Conservation (phyloP, 2,888 invertebrate genomes). For the Ochlodes sylvanus region DNA sequence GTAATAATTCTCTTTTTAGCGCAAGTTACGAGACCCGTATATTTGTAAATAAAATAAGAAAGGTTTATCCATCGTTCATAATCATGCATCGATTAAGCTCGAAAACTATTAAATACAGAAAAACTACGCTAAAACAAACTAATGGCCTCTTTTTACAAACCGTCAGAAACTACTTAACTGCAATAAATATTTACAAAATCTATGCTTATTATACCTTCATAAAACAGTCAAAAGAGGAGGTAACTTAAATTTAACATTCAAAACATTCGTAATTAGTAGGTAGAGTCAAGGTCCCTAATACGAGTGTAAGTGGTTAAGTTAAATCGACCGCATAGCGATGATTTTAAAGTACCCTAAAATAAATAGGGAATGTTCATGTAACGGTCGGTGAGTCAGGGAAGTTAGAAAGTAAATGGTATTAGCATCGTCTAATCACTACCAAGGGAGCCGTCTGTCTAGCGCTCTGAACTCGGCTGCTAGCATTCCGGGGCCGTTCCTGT, state of each 20-base stretch:
- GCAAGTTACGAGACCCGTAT: too few relatives aligned
- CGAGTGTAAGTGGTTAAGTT: conserved; percentile 47
- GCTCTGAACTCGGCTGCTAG: conserved; percentile 60
- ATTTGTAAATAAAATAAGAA: too few relatives aligned
- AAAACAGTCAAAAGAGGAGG: not conserved
- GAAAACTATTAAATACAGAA: too few relatives aligned
- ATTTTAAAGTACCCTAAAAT: conserved; percentile 75
- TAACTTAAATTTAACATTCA: conserved; percentile 3
- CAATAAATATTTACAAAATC: too few relatives aligned
- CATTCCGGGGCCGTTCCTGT: conserved; percentile 67
- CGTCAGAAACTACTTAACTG: too few relatives aligned
- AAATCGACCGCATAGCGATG: conserved; percentile 64
- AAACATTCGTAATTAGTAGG: conserved; percentile 27
- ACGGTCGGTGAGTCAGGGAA: conserved; percentile 79
- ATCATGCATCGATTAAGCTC: too few relatives aligned
- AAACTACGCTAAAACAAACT: too few relatives aligned
- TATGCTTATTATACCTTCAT: too few relatives aligned
- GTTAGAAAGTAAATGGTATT: conserved; percentile 84
- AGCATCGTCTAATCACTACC: conserved; percentile 83
- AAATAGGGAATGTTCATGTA: conserved; percentile 75
- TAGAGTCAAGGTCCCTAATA: conserved; percentile 32
- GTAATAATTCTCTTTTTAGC: too few relatives aligned
- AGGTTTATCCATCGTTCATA: too few relatives aligned
- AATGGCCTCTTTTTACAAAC: too few relatives aligned
- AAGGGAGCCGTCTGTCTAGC: conserved; percentile 73